Evolutionary conservation across 2,113 vertebrate genomes (phyloP).

Genomic region (Ciconia stormi): DNA sequence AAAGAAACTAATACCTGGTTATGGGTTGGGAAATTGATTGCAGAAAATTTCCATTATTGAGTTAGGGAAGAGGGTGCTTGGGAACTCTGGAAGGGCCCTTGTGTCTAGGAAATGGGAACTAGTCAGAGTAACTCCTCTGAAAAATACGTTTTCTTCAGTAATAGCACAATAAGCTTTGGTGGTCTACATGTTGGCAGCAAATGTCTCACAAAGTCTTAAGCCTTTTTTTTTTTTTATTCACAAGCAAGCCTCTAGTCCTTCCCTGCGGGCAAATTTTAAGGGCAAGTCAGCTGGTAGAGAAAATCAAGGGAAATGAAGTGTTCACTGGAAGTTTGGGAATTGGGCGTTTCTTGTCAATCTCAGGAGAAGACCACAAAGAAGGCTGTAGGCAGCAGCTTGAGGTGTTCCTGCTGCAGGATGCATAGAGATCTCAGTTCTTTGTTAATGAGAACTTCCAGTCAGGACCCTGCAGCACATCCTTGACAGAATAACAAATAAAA

Average conservation of each 20-base stretch:
- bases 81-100: neutral
- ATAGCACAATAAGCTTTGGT: neutral
- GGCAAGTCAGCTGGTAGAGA: neutral
- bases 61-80: neutral
- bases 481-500: neutral
- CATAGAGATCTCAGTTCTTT: neutral
- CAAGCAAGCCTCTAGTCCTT: neutral
- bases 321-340: neutral
- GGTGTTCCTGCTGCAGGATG: neutral
- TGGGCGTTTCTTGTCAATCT: neutral
- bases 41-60: neutral
- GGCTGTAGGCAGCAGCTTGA: neutral
- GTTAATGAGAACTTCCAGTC: neutral
- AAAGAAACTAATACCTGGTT: neutral
- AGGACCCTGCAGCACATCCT: neutral
- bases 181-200: neutral
- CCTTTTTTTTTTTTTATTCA: neutral
- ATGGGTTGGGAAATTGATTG: neutral
- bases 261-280: neutral
- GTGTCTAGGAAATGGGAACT: neutral
- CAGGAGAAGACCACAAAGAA: neutral
- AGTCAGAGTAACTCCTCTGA: neutral
- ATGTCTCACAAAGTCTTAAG: neutral
- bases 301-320: neutral
- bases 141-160: neutral